Evolutionary conservation across 2,888 invertebrate species (phyloP).

Genomic region (Ctena decussata): DNA sequence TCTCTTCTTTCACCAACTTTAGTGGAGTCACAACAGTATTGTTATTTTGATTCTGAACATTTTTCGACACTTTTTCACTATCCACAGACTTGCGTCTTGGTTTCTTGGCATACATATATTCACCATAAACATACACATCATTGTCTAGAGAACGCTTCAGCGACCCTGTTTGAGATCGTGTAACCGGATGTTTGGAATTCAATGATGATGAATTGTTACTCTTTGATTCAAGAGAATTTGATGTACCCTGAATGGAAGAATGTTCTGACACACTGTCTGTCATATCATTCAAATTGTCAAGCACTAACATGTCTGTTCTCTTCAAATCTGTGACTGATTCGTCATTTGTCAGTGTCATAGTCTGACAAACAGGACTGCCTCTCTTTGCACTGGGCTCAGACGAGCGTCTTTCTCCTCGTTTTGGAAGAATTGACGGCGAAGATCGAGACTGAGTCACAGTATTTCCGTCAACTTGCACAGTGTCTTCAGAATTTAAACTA

Average conservation of each 20-base stretch:
- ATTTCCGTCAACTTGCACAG: background rate
- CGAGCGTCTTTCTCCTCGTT: background rate
- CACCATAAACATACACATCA: constrained; percentile 1
- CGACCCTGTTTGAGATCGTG: constrained; percentile 1
- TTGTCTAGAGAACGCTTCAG: constrained; percentile 34
- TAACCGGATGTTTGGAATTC: background rate
- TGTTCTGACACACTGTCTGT: background rate
- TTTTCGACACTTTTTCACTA: background rate
- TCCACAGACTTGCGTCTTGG: background rate
- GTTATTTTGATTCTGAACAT: background rate
- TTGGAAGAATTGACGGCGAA: background rate
- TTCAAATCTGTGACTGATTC: background rate
- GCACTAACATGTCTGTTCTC: background rate
- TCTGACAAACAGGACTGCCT: background rate
- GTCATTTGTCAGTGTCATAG: background rate
- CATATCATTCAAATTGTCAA: background rate
- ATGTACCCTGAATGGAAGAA: background rate
- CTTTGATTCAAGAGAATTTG: background rate
- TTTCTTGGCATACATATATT: background rate
- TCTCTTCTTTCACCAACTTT: background rate
- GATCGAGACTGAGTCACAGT: background rate
- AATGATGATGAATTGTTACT: background rate
- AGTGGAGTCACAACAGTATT: background rate
- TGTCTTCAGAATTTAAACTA: constrained; percentile 48
- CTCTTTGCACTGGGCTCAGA: background rate